phyloP scores from a whole-genome alignment of 2,888 invertebrate genomes.

The Argyresthia goedartella region DNA sequence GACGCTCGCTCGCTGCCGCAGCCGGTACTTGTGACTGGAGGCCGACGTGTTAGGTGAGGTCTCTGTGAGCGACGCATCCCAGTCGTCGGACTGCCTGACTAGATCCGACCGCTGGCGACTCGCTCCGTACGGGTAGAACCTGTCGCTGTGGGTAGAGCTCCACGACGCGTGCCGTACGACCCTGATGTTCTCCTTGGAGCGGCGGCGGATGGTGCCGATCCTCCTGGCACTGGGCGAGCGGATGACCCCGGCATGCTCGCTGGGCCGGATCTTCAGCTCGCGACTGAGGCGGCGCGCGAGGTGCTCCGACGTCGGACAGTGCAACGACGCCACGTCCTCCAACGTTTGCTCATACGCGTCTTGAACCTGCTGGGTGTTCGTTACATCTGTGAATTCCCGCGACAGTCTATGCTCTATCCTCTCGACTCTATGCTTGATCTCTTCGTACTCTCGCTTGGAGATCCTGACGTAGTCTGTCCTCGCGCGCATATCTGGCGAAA shows the following conservation, averaged over 20 bases:
- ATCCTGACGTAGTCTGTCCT: conserved; percentile 76
- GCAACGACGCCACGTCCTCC: conserved; percentile 75
- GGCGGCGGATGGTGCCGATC: conserved; percentile 80
- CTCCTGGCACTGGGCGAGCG: conserved; percentile 86
- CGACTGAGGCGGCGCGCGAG: conserved; percentile 78
- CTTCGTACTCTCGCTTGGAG: conserved; percentile 82
- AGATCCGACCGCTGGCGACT: conserved; percentile 51
- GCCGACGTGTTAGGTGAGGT: conserved; percentile 9
- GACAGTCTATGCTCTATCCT: conserved; percentile 80
- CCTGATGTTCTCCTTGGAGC: conserved; percentile 76
- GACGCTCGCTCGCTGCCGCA: conserved; percentile 12
- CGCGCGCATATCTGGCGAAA: conserved; percentile 52
- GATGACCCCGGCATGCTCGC: conserved; percentile 77
- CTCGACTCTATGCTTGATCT: conserved; percentile 80
- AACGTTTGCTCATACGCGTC: conserved; percentile 81
- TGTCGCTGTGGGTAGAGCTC: conserved; percentile 62
- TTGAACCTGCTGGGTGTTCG: conserved; percentile 74
- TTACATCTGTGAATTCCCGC: conserved; percentile 73
- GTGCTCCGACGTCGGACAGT: conserved; percentile 76
- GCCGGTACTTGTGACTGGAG: conserved; percentile 11
- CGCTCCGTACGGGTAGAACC: conserved; percentile 68
- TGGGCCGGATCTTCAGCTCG: conserved; percentile 80
- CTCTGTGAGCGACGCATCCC: conserved; percentile 8
- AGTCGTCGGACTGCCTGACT: conserved; percentile 12
- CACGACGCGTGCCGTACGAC: conserved; percentile 75